Percentiles rank a stretch among this genome's conserved stretches.
phyloP scores from a whole-genome alignment of 2,888 invertebrate genomes.

The Anagyrus pseudococci region DNA sequence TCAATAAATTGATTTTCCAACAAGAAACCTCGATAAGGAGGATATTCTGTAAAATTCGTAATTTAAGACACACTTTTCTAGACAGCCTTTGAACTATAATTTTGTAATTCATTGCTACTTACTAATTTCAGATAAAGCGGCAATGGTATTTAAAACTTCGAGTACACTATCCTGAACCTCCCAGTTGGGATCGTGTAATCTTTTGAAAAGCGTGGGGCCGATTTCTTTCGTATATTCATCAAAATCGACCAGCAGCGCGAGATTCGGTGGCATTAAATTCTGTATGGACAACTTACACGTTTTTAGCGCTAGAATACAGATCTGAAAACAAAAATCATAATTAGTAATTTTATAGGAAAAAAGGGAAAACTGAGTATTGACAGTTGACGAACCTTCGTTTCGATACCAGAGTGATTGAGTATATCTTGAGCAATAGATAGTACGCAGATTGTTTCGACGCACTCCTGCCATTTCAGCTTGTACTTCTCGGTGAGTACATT shows the following conservation, averaged over 20 bases:
- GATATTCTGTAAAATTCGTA: conserved; percentile 80
- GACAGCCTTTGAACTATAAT: too few species aligned
- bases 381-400: conserved; percentile 60
- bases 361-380: neutral
- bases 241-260: conserved; percentile 75
- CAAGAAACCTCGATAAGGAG: conserved; percentile 77
- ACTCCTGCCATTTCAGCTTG: conserved; percentile 79
- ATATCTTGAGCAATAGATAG: conserved; percentile 65
- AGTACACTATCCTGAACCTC: conserved; percentile 80
- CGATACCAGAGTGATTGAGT: conserved; percentile 64
- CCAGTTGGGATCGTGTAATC: conserved; percentile 78
- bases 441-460: conserved; percentile 76
- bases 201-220: conserved; percentile 72
- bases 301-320: conserved; percentile 74
- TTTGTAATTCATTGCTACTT: conserved; percentile 60
- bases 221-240: conserved; percentile 69
- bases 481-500: conserved; percentile 72
- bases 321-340: conserved; percentile 60
- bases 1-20: conserved; percentile 71
- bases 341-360: conserved; percentile 1
- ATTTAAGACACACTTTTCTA: too few species aligned
- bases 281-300: conserved; percentile 74
- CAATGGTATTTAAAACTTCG: conserved; percentile 75
- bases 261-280: conserved; percentile 79
- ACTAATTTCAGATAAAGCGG: conserved; percentile 75